Conservation (phyloP, 2,113 vertebrate genomes). For the Bostrychus sinensis region DNA sequence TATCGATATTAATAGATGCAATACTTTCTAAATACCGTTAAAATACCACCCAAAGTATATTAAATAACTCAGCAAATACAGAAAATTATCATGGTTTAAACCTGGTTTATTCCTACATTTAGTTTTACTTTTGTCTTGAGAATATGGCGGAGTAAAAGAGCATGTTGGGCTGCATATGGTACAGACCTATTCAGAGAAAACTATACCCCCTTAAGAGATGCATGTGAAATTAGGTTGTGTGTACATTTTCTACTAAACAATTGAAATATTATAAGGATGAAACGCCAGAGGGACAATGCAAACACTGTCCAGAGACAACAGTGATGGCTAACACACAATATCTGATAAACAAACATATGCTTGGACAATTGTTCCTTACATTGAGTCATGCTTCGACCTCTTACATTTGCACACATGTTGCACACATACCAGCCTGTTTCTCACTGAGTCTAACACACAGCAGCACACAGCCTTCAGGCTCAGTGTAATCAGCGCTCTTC, state of each 20-base stretch:
- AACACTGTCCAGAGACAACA: background rate
- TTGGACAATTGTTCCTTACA: background rate
- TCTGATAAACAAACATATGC: background rate
- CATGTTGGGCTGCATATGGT: too few relatives aligned
- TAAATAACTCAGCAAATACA: too few relatives aligned
- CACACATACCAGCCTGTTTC: constrained; percentile 3
- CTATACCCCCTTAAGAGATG: too few relatives aligned
- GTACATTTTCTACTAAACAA: background rate
- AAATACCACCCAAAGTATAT: too few relatives aligned
- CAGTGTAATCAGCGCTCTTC: constrained; percentile 59
- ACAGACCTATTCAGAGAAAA: too few relatives aligned
- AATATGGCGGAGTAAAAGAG: too few relatives aligned
- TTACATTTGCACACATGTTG: constrained; percentile 9
- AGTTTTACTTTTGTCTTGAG: too few relatives aligned
- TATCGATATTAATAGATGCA: too few relatives aligned
- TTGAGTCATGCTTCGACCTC: background rate
- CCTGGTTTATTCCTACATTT: too few relatives aligned
- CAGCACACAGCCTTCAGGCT: constrained; percentile 21
- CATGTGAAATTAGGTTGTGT: too few relatives aligned
- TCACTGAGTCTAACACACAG: background rate
- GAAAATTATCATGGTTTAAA: too few relatives aligned
- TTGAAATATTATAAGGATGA: background rate
- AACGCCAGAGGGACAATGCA: background rate
- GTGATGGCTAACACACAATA: constrained; percentile 1
- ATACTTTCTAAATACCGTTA: too few relatives aligned